Base-by-base conservation (phyloP, 2,888 invertebrate species). In the Lochmaea capreae region DNA sequence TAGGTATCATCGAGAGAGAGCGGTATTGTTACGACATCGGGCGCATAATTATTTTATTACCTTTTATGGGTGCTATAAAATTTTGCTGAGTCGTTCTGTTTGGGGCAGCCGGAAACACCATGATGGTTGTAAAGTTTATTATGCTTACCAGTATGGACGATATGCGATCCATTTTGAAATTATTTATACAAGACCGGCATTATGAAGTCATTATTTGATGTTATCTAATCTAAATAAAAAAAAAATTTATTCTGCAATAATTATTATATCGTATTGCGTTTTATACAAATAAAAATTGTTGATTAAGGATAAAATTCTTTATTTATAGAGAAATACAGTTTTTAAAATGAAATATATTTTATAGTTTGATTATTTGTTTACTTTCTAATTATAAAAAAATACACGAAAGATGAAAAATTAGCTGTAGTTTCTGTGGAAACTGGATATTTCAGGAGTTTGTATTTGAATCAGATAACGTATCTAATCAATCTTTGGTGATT, bases 51-150 rank as follows among this genome's bases (percentile, higher is more conserved):
- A 52, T 43, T 58, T 67, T 67, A 43, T 58, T 57, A 58, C 10
- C 39, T 68, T 68, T 68, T 68, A 68, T 62, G 61, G 62, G 52
- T 10, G 68, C 61, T 52, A 68, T 68, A 68, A 68, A 68, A 68
- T 12, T 67, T 43, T 18, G 18, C 26, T 39, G 22, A n/a, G 46
- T 67, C 58, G 43, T 42, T 46, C 6, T 11, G 57, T 22, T 58
- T 14, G 26, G 68, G 52, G 52, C 39, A 62, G 49, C 49, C 46
- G 61, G 18, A 43, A 67, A 43, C 16, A 33, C 62, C 49, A 62
- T 68, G n/a, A 68, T 68, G 61, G 68, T 33, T 18, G 61, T 39
- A 39, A 57, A 16, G 46, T 68, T 68, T 68, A 68, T 68, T 68
- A 16, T 49, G 46, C 16, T 43, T 16, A 16, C 18, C 26, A n/a